Conservation (phyloP, 2,888 invertebrate species). For the Drosophila dives region DNA sequence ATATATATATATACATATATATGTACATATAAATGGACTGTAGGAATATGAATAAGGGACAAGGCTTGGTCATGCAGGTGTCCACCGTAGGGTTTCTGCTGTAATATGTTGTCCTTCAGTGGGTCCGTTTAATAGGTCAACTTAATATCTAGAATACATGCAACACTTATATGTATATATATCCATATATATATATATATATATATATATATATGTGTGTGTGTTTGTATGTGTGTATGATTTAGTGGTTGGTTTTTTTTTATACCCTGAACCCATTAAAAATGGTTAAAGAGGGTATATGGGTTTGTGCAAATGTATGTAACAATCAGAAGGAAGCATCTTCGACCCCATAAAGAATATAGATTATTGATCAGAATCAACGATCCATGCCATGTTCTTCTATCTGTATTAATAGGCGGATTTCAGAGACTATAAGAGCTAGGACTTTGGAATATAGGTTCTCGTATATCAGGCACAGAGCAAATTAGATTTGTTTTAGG, state of each 20-base stretch:
- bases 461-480: too few relatives aligned
- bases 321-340: too few relatives aligned
- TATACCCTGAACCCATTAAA: too few relatives aligned
- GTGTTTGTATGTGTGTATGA: not conserved
- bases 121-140: slow-evolving; percentile 34
- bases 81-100: not conserved
- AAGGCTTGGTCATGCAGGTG: not conserved
- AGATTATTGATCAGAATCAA: too few relatives aligned
- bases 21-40: not conserved
- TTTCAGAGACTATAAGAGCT: too few relatives aligned
- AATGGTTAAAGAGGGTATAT: too few relatives aligned
- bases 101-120: slow-evolving; percentile 26
- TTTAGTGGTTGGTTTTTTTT: slow-evolving; percentile 13
- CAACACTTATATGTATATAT: not conserved
- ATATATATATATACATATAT: not conserved
- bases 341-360: too few relatives aligned
- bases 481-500: too few relatives aligned
- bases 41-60: not conserved
- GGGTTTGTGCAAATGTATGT: too few relatives aligned
- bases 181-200: not conserved
- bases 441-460: too few relatives aligned
- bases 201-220: not conserved
- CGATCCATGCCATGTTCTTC: too few relatives aligned
- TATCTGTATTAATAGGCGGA: too few relatives aligned
- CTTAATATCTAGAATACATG: slow-evolving; percentile 8